Percentiles rank a stretch among this genome's conserved stretches.
phyloP scores from a whole-genome alignment of 2,797 vertebrate genomes.

The Momotus momota region DNA sequence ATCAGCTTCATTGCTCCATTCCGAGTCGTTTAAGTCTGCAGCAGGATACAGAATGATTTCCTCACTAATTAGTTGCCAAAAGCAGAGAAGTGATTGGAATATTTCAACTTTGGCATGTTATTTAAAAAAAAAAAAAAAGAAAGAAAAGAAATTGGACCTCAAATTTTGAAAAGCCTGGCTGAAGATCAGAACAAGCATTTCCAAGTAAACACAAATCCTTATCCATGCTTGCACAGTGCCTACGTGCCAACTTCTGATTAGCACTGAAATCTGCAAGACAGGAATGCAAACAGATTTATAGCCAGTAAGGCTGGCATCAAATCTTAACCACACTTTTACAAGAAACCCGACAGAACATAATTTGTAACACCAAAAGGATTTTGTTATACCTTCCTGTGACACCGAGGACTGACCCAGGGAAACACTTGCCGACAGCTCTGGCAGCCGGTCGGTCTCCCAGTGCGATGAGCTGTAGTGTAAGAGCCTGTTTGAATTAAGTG shows the following conservation, averaged over 20 bases:
- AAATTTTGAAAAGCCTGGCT: not conserved
- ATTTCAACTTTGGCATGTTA: not conserved
- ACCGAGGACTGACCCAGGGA: not conserved
- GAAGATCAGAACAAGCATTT: not conserved
- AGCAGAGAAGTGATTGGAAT: not conserved
- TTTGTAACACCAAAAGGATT: not conserved
- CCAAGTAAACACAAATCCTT: not conserved
- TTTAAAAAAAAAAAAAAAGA: not conserved
- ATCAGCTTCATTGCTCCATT: not conserved
- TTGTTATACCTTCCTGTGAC: not conserved
- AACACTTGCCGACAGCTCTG: not conserved
- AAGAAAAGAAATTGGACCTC: not conserved
- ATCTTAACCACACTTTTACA: not conserved
- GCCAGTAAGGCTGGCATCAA: not conserved
- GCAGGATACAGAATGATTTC: not conserved
- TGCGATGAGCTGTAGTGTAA: not conserved
- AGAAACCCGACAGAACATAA: not conserved
- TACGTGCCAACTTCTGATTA: not conserved
- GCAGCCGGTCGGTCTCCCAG: not conserved
- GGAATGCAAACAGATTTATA: not conserved
- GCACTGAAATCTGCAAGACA: not conserved
- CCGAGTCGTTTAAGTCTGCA: not conserved
- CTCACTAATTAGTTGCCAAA: not conserved
- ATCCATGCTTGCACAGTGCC: not conserved
- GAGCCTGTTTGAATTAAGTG: not conserved